These are phyloP conservation scores for Samia ricini DNA, from an alignment of 1,140 invertebrate genomes.

Conservation along the genomic window DNA sequence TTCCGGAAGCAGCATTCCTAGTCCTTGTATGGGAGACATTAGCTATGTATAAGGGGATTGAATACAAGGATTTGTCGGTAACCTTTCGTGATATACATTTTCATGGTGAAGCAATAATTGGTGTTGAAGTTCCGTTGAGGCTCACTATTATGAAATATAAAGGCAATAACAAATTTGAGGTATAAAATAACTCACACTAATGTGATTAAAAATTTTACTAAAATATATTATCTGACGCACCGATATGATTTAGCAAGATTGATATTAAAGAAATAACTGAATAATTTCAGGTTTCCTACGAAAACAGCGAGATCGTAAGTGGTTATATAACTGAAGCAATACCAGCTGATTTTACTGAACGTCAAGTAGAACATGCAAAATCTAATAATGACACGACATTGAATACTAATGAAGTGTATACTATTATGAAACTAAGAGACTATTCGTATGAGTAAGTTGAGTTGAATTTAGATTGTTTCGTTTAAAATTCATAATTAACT, in stretches of 20 bases:
- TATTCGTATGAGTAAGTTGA: conserved; percentile 19
- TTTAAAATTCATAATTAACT: too few relatives aligned
- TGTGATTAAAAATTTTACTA: too few relatives aligned
- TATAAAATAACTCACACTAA: too few relatives aligned
- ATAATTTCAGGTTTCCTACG: conserved; percentile 12
- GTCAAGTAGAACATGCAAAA: neutral
- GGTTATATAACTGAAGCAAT: conserved; percentile 10
- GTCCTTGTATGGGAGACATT: conserved; percentile 32
- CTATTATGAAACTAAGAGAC: conserved; percentile 12
- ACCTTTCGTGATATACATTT: conserved; percentile 26
- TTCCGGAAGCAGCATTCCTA: conserved; percentile 30
- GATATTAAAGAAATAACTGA: too few relatives aligned
- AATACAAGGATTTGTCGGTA: conserved; percentile 24
- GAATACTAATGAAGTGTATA: conserved; percentile 16
- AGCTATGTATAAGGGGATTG: conserved; percentile 23
- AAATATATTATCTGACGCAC: too few relatives aligned
- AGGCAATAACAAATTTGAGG: conserved; percentile 32
- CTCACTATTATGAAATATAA: conserved; percentile 24
- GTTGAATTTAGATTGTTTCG: neutral
- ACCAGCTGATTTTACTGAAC: conserved; percentile 1
- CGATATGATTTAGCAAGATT: too few relatives aligned
- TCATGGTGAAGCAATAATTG: conserved; percentile 12
- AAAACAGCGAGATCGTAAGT: conserved; percentile 11
- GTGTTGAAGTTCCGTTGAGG: conserved; percentile 13
- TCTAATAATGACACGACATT: conserved; percentile 14